These are phyloP conservation scores for Sminthopsis crassicaudata DNA, from an alignment of 2,113 vertebrate genomes.

Conservation along the genomic window DNA sequence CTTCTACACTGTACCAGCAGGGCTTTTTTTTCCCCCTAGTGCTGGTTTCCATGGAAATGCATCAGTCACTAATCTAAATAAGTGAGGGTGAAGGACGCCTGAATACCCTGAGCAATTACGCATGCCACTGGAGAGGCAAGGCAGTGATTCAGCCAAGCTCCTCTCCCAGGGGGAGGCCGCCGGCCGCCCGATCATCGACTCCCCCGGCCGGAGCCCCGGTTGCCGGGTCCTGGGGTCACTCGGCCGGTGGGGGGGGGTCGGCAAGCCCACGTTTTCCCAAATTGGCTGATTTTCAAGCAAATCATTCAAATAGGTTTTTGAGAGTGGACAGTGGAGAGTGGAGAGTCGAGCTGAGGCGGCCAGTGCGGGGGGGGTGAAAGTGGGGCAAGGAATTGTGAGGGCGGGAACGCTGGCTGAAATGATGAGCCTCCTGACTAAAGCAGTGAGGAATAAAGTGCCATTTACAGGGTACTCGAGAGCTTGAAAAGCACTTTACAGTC, in stretches of 20 bases:
- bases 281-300: background rate
- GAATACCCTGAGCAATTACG: conserved; percentile 86
- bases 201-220: background rate
- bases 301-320: background rate
- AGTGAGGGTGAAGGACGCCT: conserved; percentile 89
- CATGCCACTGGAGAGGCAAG: conserved; percentile 83
- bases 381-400: background rate
- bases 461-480: background rate
- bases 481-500: background rate
- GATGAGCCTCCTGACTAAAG: background rate
- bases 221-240: background rate
- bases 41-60: conserved; percentile 94
- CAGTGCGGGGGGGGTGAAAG: background rate
- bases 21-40: conserved; percentile 82
- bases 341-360: background rate
- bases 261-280: background rate
- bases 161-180: conserved; percentile 78
- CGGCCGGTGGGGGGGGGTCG: background rate
- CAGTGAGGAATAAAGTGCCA: background rate
- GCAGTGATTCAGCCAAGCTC: conserved; percentile 83
- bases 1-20: conserved; percentile 85
- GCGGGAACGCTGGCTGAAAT: background rate
- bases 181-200: conserved; percentile 54
- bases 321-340: background rate
- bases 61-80: conserved; percentile 96